Conservation (phyloP, 2,797 vertebrate species). For the Alauda arvensis region DNA sequence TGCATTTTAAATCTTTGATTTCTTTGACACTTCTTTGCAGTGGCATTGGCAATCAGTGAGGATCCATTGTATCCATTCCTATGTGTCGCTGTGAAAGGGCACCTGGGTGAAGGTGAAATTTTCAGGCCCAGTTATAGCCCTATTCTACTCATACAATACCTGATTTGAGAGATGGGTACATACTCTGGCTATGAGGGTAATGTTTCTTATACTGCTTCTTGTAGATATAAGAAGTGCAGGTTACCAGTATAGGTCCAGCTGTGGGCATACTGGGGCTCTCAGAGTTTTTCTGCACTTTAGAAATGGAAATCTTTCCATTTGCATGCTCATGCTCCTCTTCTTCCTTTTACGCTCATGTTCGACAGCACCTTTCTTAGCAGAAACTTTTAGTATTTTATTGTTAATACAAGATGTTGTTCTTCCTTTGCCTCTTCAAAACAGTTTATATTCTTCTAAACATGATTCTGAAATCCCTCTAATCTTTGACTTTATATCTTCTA, state of each 20-base stretch:
- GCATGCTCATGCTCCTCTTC: not conserved
- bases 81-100: not conserved
- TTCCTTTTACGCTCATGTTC: not conserved
- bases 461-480: not conserved
- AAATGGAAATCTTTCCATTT: not conserved
- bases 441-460: not conserved
- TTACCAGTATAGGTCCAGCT: not conserved
- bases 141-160: not conserved
- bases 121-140: not conserved
- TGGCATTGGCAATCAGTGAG: no score
- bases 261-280: not conserved
- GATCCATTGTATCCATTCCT: not conserved
- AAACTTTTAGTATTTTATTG: not conserved
- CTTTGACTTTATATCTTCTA: not conserved
- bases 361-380: not conserved
- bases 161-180: not conserved
- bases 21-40: not conserved
- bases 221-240: not conserved
- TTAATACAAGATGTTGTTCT: not conserved
- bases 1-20: not conserved
- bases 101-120: not conserved
- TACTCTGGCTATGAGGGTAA: not conserved
- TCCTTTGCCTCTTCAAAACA: not conserved
- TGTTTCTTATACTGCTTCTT: not conserved
- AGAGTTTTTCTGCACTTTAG: not conserved